Evolutionary conservation across 2,888 invertebrate genomes (phyloP).

Genomic region (Automeris io): DNA sequence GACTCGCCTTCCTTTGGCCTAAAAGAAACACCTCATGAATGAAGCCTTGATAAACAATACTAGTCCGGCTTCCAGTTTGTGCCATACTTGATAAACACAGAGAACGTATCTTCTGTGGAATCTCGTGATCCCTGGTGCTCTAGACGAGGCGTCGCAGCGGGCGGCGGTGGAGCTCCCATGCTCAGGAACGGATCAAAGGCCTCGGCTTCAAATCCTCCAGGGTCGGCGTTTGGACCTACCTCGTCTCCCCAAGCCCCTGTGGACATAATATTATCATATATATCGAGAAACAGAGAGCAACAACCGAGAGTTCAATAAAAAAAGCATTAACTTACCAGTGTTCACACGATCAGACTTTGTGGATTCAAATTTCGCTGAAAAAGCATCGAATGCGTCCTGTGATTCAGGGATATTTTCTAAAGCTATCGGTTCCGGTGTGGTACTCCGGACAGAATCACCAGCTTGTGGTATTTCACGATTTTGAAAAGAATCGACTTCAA

Average conservation of each 20-base stretch:
- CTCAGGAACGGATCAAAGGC: constrained; percentile 89
- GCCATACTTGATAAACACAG: constrained; percentile 84
- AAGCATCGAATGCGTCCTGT: constrained; percentile 86
- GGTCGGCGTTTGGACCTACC: constrained; percentile 57
- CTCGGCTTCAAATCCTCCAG: constrained; percentile 84
- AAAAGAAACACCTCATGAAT: background rate
- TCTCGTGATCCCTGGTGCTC: constrained; percentile 83
- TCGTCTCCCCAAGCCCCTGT: constrained; percentile 61
- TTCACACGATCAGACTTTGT: constrained; percentile 64
- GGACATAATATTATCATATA: background rate
- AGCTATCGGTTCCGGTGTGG: constrained; percentile 36
- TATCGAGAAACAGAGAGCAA: no score
- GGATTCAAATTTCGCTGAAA: constrained; percentile 91
- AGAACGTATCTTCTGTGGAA: constrained; percentile 87
- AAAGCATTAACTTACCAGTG: constrained; percentile 33
- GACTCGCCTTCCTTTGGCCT: constrained; percentile 74
- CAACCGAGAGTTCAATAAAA: background rate
- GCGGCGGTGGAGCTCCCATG: constrained; percentile 85
- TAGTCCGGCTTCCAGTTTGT: no score
- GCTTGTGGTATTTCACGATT: constrained; percentile 11
- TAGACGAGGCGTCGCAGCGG: constrained; percentile 80
- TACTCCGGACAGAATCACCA: constrained; percentile 41
- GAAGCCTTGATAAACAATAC: background rate
- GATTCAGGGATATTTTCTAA: constrained; percentile 50
- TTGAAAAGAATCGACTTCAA: constrained; percentile 12